phyloP scores from a whole-genome alignment of 2,797 vertebrate genomes.

The Enteromius viviparus region DNA sequence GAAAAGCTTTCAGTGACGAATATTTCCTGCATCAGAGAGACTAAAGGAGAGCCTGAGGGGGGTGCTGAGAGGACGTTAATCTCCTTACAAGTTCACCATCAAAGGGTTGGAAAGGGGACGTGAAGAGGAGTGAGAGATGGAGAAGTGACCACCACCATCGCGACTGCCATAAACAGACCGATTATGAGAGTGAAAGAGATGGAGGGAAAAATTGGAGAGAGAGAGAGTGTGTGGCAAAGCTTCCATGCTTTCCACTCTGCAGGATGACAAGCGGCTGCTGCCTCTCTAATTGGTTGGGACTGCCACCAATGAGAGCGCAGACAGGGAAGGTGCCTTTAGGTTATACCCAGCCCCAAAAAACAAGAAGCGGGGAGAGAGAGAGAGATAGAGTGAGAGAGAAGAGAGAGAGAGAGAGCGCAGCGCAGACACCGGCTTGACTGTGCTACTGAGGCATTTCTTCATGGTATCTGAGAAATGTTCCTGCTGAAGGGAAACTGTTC shows the following conservation, averaged over 20 bases:
- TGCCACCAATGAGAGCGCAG: conserved; percentile 80
- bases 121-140: conserved; percentile 35
- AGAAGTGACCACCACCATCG: conserved; percentile 24
- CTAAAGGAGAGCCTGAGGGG: conserved; percentile 60
- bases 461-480: conserved; percentile 65
- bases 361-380: conserved; percentile 59
- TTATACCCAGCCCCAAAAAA: conserved; percentile 81
- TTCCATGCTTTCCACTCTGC: conserved; percentile 81
- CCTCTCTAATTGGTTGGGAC: conserved; percentile 74
- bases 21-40: conserved; percentile 67
- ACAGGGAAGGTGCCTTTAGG: conserved; percentile 85
- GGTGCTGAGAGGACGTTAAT: conserved; percentile 70
- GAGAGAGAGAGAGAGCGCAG: conserved; percentile 45
- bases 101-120: conserved; percentile 65
- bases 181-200: conserved; percentile 52
- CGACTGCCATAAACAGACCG: conserved; percentile 36
- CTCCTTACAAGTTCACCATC: conserved; percentile 71
- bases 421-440: conserved; percentile 66
- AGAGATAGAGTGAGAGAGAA: conserved; percentile 51
- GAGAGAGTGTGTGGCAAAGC: conserved; percentile 57
- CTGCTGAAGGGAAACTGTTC: conserved; percentile 67
- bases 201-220: conserved; percentile 52
- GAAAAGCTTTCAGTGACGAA: conserved; percentile 59
- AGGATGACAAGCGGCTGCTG: conserved; percentile 79
- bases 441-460: conserved; percentile 64